Evolutionary conservation across 2,113 vertebrate genomes (phyloP), one percentile per base, ranked within the genome.

Genomic region (Sterrhoptilus dennistouni): DNA sequence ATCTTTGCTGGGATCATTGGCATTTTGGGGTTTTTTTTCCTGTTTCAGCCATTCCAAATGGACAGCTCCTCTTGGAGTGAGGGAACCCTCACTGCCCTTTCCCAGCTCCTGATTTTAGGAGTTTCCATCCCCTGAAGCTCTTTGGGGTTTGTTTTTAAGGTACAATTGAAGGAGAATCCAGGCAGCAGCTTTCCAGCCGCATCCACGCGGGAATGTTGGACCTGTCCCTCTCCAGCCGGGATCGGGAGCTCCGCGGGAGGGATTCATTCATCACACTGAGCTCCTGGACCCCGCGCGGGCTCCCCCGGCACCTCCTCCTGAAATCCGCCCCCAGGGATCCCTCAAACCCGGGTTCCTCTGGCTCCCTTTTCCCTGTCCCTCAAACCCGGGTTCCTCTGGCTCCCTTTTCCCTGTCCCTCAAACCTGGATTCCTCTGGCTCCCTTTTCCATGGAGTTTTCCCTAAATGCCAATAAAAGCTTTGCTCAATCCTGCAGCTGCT

Each of bases 241-340:
- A 27, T 1, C 2, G 1, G 52, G 33, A 28, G 24, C 44, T 35
- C 42, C 27, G 0, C 0, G 0, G 76, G 71, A 19, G n/a, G 57
- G 71, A 60, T 64, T 42, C 22, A 2, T 4, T 25, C 38, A 9
- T 8, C 63, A 1, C 38, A 1, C 2, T 0, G 11, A 14, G 33
- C 59, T 0, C 2, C 28, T 14, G 7, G 17, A 4, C 14, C 47
- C 45, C 0, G 4, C 23, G 6, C 1, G 5, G 5, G 14, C 5
- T 49, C 27, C 70, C 74, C 69, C 2, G 13, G 8, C 12, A 2
- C 13, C 47, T 31, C 70, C 45, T 44, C 50, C 70, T 15, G 23
- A 36, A 17, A 4, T 17, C 25, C 21, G 1, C 11, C 4, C 33
- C 64, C 28, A 0, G 0, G 9, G 45, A 17, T 21, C 8, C 33